phyloP scores from a whole-genome alignment of 1,140 invertebrate genomes.

The Drosophila saltans region DNA sequence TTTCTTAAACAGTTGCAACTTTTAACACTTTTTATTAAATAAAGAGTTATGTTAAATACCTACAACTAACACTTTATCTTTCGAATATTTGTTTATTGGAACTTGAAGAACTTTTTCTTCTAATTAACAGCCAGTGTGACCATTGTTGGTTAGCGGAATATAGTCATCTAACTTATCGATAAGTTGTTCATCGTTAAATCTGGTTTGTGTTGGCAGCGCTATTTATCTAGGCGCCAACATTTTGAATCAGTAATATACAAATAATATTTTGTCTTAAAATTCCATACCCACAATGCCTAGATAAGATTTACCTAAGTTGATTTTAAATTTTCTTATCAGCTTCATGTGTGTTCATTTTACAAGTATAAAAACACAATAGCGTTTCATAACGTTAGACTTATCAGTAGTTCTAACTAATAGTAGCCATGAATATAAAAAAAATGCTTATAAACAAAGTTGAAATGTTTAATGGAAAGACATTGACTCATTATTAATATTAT shows the following conservation, averaged over 20 bases:
- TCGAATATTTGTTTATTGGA: neutral
- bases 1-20: neutral
- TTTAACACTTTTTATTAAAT: neutral
- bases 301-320: slow-evolving; percentile 9
- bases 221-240: neutral
- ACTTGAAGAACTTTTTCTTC: slow-evolving; percentile 24
- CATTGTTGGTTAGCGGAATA: neutral
- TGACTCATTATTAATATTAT: slow-evolving; percentile 23
- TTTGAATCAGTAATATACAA: neutral
- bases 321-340: slow-evolving; percentile 38
- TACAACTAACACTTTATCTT: slow-evolving; percentile 26
- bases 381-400: slow-evolving; percentile 49
- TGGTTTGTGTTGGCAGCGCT: neutral
- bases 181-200: neutral
- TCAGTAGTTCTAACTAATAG: slow-evolving; percentile 21
- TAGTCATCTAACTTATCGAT: neutral
- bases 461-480: slow-evolving; percentile 36
- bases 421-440: slow-evolving; percentile 34
- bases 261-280: neutral
- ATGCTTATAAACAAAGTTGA: slow-evolving; percentile 23
- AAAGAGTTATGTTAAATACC: slow-evolving; percentile 28
- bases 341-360: slow-evolving; percentile 23
- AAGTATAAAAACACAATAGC: neutral
- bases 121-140: slow-evolving; percentile 1
- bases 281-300: slow-evolving; percentile 16